Evolutionary conservation across 2,888 invertebrate genomes (phyloP).

Genomic region (Sarcophaga subvicina): DNA sequence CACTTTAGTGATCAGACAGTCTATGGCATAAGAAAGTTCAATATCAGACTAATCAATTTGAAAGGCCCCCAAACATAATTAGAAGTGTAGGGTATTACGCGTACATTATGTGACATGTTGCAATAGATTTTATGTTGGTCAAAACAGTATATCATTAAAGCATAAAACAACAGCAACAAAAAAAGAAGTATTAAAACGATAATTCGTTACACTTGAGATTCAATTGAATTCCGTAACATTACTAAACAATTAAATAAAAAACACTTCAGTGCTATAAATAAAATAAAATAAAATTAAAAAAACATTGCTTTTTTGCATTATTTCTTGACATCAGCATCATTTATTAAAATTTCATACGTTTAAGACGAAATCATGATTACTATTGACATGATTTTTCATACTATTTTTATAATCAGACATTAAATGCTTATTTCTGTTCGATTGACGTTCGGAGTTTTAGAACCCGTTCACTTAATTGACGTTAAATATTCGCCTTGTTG

Average conservation of each 20-base stretch:
- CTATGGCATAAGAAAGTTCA: too few species aligned
- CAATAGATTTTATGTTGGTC: neutral
- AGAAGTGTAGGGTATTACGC: too few species aligned
- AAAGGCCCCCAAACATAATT: too few species aligned
- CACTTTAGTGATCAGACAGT: too few species aligned
- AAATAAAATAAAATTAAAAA: neutral
- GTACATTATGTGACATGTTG: too few species aligned
- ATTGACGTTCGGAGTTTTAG: neutral
- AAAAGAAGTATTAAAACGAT: neutral
- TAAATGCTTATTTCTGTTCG: conserved; percentile 20
- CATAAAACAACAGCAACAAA: conserved; percentile 1
- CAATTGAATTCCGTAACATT: conserved; percentile 2
- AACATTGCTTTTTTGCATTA: neutral
- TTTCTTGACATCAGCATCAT: neutral
- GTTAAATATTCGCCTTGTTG: neutral
- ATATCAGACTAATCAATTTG: too few species aligned
- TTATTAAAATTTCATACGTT: neutral
- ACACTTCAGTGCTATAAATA: conserved; percentile 12
- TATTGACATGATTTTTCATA: conserved; percentile 16
- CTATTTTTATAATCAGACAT: conserved; percentile 33
- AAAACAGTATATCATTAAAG: neutral
- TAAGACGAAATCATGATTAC: conserved; percentile 1
- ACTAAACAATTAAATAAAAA: conserved; percentile 17
- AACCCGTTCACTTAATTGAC: conserved; percentile 12
- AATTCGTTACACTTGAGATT: conserved; percentile 34